These are phyloP conservation scores for Marmota flaviventris DNA, from an alignment of 2,113 vertebrate genomes.

Conservation along the genomic window DNA sequence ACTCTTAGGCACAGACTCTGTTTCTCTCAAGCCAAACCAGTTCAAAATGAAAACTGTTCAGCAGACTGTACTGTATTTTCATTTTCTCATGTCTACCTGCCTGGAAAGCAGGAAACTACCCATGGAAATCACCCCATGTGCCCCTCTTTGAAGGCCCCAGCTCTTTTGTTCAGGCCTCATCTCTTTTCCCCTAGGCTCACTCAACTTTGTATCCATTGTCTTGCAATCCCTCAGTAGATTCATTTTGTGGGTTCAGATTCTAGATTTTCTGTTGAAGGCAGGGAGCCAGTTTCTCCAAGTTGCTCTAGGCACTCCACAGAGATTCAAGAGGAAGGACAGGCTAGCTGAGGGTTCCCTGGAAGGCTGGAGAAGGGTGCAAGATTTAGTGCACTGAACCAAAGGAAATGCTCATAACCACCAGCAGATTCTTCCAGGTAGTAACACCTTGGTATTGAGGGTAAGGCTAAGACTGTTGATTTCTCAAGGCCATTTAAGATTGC, in stretches of 20 bases:
- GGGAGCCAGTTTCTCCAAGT: slow-evolving; percentile 11
- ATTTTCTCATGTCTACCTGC: slow-evolving; percentile 50
- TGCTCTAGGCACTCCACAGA: neutral
- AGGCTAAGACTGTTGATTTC: slow-evolving; percentile 41
- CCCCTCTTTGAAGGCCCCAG: neutral
- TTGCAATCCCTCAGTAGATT: neutral
- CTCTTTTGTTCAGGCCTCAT: neutral
- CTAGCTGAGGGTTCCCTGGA: neutral
- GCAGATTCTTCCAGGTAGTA: slow-evolving; percentile 15
- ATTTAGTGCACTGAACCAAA: neutral
- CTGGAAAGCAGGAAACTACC: neutral
- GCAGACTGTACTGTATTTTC: slow-evolving; percentile 28
- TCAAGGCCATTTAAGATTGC: slow-evolving; percentile 5
- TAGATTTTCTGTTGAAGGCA: slow-evolving; percentile 36
- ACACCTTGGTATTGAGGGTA: neutral
- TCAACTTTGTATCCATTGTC: slow-evolving; percentile 1
- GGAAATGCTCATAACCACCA: neutral
- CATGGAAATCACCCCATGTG: neutral
- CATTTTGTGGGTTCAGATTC: neutral
- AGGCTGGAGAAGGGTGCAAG: neutral
- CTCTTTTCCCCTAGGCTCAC: neutral
- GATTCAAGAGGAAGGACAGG: neutral
- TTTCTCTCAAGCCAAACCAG: slow-evolving; percentile 54
- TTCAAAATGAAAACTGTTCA: slow-evolving; percentile 29
- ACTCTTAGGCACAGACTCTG: neutral